Evolutionary conservation across 2,113 vertebrate species (phyloP).

Genomic region (Pardalotus punctatus): DNA sequence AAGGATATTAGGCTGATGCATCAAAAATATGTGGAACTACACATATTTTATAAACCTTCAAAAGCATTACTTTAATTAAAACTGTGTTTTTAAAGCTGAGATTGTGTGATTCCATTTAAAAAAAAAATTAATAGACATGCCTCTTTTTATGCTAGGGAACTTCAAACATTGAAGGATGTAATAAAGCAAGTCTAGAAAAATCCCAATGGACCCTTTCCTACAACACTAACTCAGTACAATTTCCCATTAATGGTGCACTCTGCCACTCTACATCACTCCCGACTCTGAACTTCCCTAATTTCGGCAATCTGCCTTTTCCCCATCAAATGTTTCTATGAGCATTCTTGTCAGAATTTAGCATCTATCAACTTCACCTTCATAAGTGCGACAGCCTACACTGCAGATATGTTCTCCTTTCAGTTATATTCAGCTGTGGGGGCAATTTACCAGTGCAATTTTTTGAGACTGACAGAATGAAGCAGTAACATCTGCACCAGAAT

Average conservation of each 20-base stretch:
- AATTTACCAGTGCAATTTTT: background rate
- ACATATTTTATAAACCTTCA: background rate
- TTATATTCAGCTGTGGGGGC: background rate
- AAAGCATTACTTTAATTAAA: background rate
- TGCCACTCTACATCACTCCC: background rate
- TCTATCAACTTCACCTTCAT: background rate
- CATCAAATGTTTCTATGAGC: background rate
- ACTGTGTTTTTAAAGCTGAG: background rate
- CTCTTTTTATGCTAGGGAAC: background rate
- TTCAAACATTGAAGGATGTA: background rate
- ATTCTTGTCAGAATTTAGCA: background rate
- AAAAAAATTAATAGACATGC: background rate
- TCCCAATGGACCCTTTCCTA: background rate
- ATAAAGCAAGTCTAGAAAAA: background rate
- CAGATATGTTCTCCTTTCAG: background rate
- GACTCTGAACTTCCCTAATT: background rate
- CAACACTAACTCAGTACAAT: background rate
- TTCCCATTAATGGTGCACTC: background rate
- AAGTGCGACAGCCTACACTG: background rate
- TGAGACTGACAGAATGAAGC: background rate
- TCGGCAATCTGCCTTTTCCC: background rate
- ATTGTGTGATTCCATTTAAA: background rate
- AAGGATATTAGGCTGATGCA: background rate
- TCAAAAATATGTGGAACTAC: background rate
- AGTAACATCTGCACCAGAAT: background rate